phyloP scores from a whole-genome alignment of 2,113 vertebrate genomes.

The Chunga burmeisteri region DNA sequence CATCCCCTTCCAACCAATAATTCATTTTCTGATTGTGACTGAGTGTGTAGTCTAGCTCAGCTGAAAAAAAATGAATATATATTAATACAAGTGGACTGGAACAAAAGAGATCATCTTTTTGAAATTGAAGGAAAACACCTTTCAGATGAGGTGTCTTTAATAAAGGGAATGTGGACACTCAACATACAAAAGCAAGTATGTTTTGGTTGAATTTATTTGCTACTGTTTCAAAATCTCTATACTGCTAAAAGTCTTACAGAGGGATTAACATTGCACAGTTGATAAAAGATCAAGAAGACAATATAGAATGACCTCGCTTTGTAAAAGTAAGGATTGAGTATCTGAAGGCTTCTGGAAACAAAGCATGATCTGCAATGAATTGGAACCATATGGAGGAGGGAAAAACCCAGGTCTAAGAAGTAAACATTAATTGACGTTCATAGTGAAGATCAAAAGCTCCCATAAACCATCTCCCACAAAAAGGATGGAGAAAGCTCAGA shows the following conservation, averaged over 20 bases:
- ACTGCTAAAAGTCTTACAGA: not conserved
- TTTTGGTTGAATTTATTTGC: not conserved
- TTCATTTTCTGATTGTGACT: not conserved
- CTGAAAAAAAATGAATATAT: not conserved
- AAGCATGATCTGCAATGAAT: constrained; percentile 50
- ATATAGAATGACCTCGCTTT: constrained; percentile 11
- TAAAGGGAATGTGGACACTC: not conserved
- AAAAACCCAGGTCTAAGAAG: constrained; percentile 24
- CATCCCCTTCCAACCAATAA: not conserved
- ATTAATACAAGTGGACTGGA: not conserved
- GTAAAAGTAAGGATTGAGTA: constrained; percentile 26
- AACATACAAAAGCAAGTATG: not conserved
- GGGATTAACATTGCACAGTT: not conserved
- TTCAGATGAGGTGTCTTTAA: not conserved
- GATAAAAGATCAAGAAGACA: constrained; percentile 49
- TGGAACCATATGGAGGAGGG: constrained; percentile 45
- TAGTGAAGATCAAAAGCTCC: constrained; percentile 56
- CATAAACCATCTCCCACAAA: constrained; percentile 40
- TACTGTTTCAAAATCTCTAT: constrained; percentile 2
- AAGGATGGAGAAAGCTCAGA: not conserved
- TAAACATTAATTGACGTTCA: constrained; percentile 34
- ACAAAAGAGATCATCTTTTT: not conserved
- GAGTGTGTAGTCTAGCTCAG: not conserved
- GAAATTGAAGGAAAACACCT: not conserved
- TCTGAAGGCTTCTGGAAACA: constrained; percentile 45